A percentile compares a stretch with the other conserved stretches of the same genome.
Evolutionary conservation across 2,113 vertebrate genomes (phyloP).

Genomic region (Poeciliopsis prolifica): DNA sequence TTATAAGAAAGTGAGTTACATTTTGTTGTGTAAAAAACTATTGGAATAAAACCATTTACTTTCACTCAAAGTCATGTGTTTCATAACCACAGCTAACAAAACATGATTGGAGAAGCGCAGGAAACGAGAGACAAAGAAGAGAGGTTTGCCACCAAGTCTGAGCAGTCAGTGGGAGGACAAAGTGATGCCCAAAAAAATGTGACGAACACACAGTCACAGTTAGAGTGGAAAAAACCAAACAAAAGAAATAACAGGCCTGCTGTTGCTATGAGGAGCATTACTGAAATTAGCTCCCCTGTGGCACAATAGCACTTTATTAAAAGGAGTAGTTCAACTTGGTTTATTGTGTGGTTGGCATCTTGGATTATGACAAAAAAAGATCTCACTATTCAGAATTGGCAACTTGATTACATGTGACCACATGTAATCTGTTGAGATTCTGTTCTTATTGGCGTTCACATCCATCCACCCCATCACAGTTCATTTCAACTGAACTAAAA

Average conservation of each 20-base stretch:
- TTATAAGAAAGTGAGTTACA: no score
- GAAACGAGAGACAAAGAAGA: background rate
- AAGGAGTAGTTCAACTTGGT: background rate
- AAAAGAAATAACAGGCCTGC: background rate
- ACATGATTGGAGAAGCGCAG: background rate
- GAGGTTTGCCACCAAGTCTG: background rate
- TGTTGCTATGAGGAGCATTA: background rate
- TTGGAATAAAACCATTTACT: no score
- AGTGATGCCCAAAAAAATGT: background rate
- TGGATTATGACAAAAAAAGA: background rate
- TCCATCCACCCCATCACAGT: no score
- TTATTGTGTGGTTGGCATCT: background rate
- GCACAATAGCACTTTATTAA: background rate
- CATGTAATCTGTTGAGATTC: no score
- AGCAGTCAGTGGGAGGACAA: background rate
- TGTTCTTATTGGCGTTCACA: no score
- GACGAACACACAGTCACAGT: background rate
- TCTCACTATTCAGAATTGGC: no score
- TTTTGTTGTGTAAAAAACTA: no score
- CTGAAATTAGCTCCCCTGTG: background rate
- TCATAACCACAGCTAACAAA: background rate
- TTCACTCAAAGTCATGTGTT: no score
- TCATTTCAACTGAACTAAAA: no score
- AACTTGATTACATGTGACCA: no score
- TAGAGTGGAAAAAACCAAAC: background rate